These are phyloP conservation scores for Eristalis intricaria DNA, from an alignment of 2,888 invertebrate genomes.

Conservation along the genomic window DNA sequence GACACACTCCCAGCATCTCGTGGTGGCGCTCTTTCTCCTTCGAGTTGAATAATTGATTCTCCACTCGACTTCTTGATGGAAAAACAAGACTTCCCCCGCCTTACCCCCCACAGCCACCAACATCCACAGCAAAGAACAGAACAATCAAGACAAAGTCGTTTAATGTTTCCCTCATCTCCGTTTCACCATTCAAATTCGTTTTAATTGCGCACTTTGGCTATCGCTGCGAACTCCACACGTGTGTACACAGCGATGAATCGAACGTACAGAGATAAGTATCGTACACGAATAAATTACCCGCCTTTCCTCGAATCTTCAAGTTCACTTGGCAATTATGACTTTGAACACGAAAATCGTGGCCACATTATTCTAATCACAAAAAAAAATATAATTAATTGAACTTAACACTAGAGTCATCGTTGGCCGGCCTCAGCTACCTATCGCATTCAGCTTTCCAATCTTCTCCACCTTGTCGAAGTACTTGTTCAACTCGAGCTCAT, in stretches of 20 bases:
- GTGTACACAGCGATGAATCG: neutral
- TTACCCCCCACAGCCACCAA: neutral
- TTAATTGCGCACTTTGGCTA: neutral
- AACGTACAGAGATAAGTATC: neutral
- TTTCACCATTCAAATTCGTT: neutral
- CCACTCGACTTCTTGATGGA: neutral
- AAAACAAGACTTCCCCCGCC: neutral
- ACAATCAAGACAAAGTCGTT: neutral
- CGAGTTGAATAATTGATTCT: neutral
- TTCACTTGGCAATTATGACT: neutral
- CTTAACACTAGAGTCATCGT: constrained; percentile 35
- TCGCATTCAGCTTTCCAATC: constrained; percentile 38
- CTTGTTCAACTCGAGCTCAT: constrained; percentile 76
- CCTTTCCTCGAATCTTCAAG: neutral
- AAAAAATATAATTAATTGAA: constrained; percentile 1
- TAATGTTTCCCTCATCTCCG: neutral
- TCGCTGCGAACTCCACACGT: neutral
- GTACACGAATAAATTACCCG: neutral
- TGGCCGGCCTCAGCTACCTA: constrained; percentile 44
- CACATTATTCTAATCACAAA: constrained; percentile 15
- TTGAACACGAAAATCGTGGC: constrained; percentile 46
- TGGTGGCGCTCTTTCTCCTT: neutral
- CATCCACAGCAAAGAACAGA: neutral
- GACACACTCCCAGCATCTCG: neutral
- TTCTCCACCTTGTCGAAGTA: constrained; percentile 72